Evolutionary conservation across 2,888 invertebrate genomes (phyloP), one percentile per base, ranked within the genome.

Genomic region (Drosophila subsilvestris): DNA sequence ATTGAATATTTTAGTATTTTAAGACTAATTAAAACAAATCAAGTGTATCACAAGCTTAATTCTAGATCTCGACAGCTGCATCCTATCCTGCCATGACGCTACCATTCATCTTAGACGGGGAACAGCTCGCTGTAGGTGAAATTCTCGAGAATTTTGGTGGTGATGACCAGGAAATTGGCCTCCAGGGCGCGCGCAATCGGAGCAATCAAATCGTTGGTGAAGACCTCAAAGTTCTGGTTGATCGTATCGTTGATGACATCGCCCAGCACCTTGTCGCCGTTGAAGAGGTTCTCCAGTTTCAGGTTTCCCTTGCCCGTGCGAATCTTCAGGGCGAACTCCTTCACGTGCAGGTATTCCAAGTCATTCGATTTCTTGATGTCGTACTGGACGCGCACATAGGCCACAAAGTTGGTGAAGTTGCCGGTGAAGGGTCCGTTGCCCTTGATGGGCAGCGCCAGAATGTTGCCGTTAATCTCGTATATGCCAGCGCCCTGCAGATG

Each of bases 201-300:
- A 0, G 94, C 94, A 81, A 95, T 95, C 6, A 97, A 93, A 85
- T 96, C 96, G 56, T 94, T 94, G 0, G 95, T 93, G 1, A 97
- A 93, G 43, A 93, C 93, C 82, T 94, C 94, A 95, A 96, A 96
- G 90, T 96, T 96, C 54, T 91, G 90, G 79, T 91, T 91, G 54
- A 91, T 90, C 0, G 91, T 90, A n/a, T 91, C 89, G 89, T 96
- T 96, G 94, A 96, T 95, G 6, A 95, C 94, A 50, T 94, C 93
- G 44, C 95, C 95, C 14, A 96, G 90, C 74, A 95, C 94, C 68
- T 93, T 93, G 74, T 96, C 95, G 0, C 95, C 95, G 63, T 95
- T 95, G 86, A 96, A 96, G 5, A 96, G 93, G 91, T 96, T 94
- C n/a, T 95, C 94, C 45, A 97, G 92, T 71, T 95, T 93, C 76